These are phyloP conservation scores for Carollia perspicillata DNA, from an alignment of 2,113 vertebrate genomes.

Conservation along the genomic window DNA sequence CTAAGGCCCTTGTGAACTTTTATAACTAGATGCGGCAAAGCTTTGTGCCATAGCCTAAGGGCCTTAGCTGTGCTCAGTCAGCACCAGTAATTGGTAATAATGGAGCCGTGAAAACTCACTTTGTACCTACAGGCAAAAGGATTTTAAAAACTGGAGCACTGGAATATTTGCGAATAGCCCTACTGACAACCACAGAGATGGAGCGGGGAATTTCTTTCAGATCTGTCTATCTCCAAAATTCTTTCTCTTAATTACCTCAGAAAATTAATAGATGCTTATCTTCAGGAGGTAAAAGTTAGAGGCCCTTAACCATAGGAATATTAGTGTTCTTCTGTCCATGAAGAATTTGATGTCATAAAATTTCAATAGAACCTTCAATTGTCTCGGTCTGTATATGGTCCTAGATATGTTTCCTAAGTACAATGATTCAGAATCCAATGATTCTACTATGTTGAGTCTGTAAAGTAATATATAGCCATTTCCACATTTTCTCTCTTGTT, in stretches of 20 bases:
- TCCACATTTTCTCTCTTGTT: neutral
- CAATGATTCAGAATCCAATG: neutral
- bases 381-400: neutral
- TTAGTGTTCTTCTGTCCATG: neutral
- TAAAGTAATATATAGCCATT: neutral
- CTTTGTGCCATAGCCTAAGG: neutral
- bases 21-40: neutral
- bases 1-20: neutral
- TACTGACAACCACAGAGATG: neutral
- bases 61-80: neutral
- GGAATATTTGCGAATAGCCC: neutral
- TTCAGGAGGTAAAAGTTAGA: neutral
- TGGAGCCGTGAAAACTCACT: neutral
- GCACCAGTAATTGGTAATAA: neutral
- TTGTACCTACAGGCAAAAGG: neutral
- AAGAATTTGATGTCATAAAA: neutral
- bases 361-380: neutral
- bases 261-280: neutral
- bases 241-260: neutral
- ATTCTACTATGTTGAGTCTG: neutral
- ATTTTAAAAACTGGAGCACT: neutral
- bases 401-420: neutral
- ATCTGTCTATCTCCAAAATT: neutral
- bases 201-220: neutral
- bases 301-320: neutral